Conservation (phyloP, 2,797 vertebrate genomes). For the Cirrhinus molitorella region DNA sequence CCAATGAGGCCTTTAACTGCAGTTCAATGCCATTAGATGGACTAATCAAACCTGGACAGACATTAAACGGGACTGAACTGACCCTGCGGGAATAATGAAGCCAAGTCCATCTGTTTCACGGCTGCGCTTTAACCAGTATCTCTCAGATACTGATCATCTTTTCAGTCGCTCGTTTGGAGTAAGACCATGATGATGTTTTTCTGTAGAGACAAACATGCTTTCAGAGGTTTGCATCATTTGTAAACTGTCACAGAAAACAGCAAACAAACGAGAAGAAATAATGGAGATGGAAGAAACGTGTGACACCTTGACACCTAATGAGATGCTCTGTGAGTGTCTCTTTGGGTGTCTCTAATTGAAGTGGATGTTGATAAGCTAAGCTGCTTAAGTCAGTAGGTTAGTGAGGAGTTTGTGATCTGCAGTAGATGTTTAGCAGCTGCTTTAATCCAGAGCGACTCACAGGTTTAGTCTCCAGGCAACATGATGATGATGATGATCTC, state of each 20-base stretch:
- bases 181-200: neutral
- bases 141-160: neutral
- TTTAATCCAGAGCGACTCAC: neutral
- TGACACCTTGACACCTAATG: neutral
- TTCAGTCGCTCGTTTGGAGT: no score
- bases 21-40: neutral
- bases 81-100: neutral
- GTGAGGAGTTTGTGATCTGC: neutral
- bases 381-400: neutral
- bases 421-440: neutral
- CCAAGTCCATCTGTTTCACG: neutral
- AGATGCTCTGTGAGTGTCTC: neutral
- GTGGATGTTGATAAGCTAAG: slow-evolving; percentile 1
- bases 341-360: neutral
- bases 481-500: neutral
- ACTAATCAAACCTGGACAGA: neutral
- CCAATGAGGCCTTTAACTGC: neutral
- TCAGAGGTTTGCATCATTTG: slow-evolving; percentile 27
- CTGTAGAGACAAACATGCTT: neutral
- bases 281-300: neutral
- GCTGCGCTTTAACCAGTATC: neutral
- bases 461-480: neutral
- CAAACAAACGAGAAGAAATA: neutral
- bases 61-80: neutral
- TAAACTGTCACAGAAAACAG: neutral